Conservation (phyloP, 2,888 invertebrate species). For the Automeris io region DNA sequence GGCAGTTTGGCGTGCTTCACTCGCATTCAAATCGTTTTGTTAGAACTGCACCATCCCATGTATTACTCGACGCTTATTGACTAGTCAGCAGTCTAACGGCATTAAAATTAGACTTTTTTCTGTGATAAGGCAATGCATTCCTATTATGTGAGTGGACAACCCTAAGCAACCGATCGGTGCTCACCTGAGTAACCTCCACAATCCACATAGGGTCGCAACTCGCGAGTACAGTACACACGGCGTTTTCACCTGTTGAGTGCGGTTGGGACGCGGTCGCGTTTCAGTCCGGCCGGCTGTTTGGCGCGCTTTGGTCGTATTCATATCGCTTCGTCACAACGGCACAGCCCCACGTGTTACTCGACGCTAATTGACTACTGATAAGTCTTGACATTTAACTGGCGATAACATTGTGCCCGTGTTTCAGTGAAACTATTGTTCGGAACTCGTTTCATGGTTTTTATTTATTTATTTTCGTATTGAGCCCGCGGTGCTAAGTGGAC, state of each 20-base stretch:
- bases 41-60: conserved; percentile 41
- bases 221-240: conserved; percentile 60
- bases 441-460: conserved; percentile 21
- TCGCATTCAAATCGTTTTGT: conserved; percentile 40
- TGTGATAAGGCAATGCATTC: too few relatives aligned
- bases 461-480: conserved; percentile 25
- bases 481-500: conserved; percentile 42
- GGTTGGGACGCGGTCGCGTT: conserved; percentile 49
- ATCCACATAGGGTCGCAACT: conserved; percentile 62
- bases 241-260: conserved; percentile 72
- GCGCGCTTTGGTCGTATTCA: conserved; percentile 65
- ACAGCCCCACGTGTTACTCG: conserved; percentile 52
- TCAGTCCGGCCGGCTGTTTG: conserved; percentile 67
- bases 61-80: conserved; percentile 52
- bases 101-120: too few relatives aligned
- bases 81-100: conserved; percentile 59
- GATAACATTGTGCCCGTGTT: conserved; percentile 45
- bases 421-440: conserved; percentile 26
- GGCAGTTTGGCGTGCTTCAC: conserved; percentile 66
- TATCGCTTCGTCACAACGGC: conserved; percentile 22
- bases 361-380: conserved; percentile 58
- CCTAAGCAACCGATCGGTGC: conserved; percentile 24
- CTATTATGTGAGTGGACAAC: too few relatives aligned
- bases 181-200: conserved; percentile 66
- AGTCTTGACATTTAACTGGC: conserved; percentile 55